These are phyloP conservation scores for Formica exsecta DNA, from an alignment of 1,140 invertebrate genomes.

Conservation along the genomic window DNA sequence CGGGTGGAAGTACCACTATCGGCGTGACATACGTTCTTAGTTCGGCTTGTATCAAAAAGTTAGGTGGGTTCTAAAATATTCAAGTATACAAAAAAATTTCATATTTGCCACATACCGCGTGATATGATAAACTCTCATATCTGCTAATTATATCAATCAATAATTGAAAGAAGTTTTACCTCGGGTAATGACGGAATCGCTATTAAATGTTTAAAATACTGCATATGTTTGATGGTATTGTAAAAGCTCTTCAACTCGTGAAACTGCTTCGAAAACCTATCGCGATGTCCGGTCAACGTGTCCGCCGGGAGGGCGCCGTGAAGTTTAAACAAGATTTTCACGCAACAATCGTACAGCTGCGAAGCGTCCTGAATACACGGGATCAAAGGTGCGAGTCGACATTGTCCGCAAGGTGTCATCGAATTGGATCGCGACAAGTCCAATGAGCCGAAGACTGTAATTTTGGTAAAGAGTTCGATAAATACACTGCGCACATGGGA, in stretches of 20 bases:
- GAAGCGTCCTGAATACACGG: slow-evolving; percentile 99
- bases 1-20: slow-evolving; percentile 94
- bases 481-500: background rate
- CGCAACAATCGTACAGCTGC: slow-evolving; percentile 98
- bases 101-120: background rate
- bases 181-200: slow-evolving; percentile 97
- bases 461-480: slow-evolving; percentile 35
- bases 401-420: slow-evolving; percentile 98
- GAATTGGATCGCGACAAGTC: slow-evolving; percentile 98
- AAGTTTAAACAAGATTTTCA: slow-evolving; percentile 98
- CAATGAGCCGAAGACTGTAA: slow-evolving; percentile 96
- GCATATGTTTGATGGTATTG: slow-evolving; percentile 95
- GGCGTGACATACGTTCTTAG: slow-evolving; percentile 97
- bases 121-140: slow-evolving; percentile 21
- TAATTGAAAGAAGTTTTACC: slow-evolving; percentile 85
- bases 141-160: slow-evolving; percentile 2
- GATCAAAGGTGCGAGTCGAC: slow-evolving; percentile 97
- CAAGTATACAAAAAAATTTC: slow-evolving; percentile 12
- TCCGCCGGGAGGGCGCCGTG: slow-evolving; percentile 97
- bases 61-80: slow-evolving; percentile 93
- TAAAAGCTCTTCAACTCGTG: slow-evolving; percentile 97
- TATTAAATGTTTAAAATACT: slow-evolving; percentile 99
- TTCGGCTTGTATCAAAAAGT: slow-evolving; percentile 97
- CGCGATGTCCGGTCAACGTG: slow-evolving; percentile 95
- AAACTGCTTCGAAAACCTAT: slow-evolving; percentile 96